Percentiles rank a stretch among this genome's conserved stretches.
phyloP scores from a whole-genome alignment of 2,888 invertebrate genomes.

The Cephonodes hylas region DNA sequence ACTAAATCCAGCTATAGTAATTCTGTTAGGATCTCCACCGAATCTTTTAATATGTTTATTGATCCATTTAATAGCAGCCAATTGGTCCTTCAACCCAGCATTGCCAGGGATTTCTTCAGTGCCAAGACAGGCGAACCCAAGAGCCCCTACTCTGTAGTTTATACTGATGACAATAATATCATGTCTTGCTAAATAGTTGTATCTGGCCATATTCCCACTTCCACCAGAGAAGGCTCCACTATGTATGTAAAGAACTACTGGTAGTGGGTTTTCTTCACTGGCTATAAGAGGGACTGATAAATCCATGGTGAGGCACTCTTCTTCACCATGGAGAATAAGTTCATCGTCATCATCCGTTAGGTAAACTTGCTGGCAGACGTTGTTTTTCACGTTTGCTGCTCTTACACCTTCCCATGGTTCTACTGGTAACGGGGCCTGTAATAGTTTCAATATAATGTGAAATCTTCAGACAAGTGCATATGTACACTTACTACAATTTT shows the following conservation, averaged over 20 bases:
- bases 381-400: constrained; percentile 41
- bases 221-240: constrained; percentile 70
- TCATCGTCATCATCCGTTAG: constrained; percentile 47
- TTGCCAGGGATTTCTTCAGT: constrained; percentile 87
- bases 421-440: constrained; percentile 64
- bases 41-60: constrained; percentile 87
- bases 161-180: constrained; percentile 85
- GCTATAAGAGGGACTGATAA: constrained; percentile 58
- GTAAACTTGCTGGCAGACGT: constrained; percentile 58
- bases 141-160: constrained; percentile 86
- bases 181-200: constrained; percentile 84
- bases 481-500: no score
- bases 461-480: no score
- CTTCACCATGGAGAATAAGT: constrained; percentile 49
- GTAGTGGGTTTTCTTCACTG: constrained; percentile 51
- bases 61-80: constrained; percentile 88
- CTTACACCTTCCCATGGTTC: constrained; percentile 51
- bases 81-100: constrained; percentile 91
- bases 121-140: constrained; percentile 85
- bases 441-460: constrained; percentile 26
- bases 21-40: constrained; percentile 88
- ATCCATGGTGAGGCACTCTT: constrained; percentile 62
- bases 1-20: constrained; percentile 91
- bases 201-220: constrained; percentile 62
- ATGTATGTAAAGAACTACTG: constrained; percentile 67